Evolutionary conservation across 2,797 vertebrate species (phyloP).

Genomic region (Hylomyscus alleni): DNA sequence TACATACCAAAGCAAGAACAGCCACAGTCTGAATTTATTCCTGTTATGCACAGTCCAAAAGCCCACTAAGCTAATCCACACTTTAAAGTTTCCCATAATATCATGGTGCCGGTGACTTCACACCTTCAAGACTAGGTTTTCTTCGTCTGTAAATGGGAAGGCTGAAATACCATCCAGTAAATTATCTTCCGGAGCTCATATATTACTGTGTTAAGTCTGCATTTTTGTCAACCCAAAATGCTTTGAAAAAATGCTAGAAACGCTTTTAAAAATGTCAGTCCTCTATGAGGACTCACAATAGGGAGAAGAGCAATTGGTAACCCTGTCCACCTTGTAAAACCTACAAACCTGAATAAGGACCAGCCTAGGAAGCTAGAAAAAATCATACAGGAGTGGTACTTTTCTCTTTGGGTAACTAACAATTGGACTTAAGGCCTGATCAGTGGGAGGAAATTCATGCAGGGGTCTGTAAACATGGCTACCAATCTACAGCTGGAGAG

Average conservation of each 20-base stretch:
- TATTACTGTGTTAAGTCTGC: not conserved
- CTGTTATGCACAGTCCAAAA: not conserved
- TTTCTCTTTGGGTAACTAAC: not conserved
- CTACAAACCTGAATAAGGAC: not conserved
- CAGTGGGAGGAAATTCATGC: not conserved
- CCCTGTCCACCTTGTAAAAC: too few relatives aligned
- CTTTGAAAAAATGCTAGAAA: not conserved
- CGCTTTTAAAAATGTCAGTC: not conserved
- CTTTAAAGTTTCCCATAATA: not conserved
- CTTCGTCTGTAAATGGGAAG: not conserved
- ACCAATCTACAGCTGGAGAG: not conserved
- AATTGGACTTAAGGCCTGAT: not conserved
- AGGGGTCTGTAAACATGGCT: not conserved
- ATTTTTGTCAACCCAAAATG: not conserved
- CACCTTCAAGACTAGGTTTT: not conserved
- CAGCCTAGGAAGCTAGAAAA: not conserved
- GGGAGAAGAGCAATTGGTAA: not conserved
- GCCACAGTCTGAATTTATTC: not conserved
- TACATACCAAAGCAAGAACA: not conserved
- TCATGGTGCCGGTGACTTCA: not conserved
- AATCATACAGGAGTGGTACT: not conserved
- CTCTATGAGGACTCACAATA: not conserved
- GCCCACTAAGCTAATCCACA: not conserved
- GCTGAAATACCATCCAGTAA: not conserved
- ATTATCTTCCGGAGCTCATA: not conserved